Base-by-base conservation (phyloP, 35 echinoderm and acorn worm species). In the Heliocidaris tuberculata region DNA sequence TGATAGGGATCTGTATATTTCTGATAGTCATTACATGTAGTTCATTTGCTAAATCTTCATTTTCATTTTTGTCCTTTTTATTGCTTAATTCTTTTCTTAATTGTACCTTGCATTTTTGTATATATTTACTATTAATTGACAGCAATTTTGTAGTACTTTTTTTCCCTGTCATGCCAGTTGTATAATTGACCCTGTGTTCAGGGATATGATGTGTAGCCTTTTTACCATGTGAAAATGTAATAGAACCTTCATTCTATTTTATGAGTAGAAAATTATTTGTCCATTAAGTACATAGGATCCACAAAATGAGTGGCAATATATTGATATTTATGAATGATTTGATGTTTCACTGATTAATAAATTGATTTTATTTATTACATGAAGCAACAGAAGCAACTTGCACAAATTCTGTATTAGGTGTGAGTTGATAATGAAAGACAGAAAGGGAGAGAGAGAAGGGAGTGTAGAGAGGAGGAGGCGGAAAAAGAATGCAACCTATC, bases 331-430 rank as follows among this genome's bases (percentile, higher is more conserved):
- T 78, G 65, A 78, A 78, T 78, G 24, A 71, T 78, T 78, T 78
- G 65, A 78, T 78, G 65, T 78, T 78, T 21, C 8, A n/a, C n/a
- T 78, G 65, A 78, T 78, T 78, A 78, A 78, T 78, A 78, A 78
- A 78, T n/a, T 78, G 65, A 78, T 78, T 78, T 78, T 78, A 78
- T 78, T 78, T 24, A 78, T 78, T 78, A 78, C 65, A 78, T 78
- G 65, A 78, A 78, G 19, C 27, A n/a, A 78, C 65, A 21, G 4
- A 15, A 60, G 59, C 19, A 19, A 60, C 12, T 60, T 10, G 59
- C 12, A 2, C n/a, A n/a, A n/a, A 27, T 7, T 78, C 65, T 78
- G 65, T 78, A 78, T 9, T n/a, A 78, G 15, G 52, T 78, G 65
- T 78, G 21, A 78, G 4, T 5, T 21, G 0, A 27, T 7, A 19